phyloP scores from a whole-genome alignment of 2,113 vertebrate species.

The Sturnus vulgaris region DNA sequence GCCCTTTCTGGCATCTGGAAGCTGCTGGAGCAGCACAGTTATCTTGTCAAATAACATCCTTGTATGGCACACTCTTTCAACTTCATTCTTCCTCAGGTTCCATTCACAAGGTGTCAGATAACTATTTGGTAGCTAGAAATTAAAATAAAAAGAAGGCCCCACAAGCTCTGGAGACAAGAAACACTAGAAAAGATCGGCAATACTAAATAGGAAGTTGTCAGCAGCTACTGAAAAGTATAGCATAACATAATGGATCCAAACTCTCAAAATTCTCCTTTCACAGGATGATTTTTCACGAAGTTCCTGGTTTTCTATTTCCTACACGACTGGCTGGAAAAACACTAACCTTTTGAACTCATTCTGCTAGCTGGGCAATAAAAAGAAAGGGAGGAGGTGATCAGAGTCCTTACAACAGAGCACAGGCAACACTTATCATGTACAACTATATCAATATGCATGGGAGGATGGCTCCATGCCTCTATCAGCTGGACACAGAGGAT shows the following conservation, averaged over 20 bases:
- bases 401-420: background rate
- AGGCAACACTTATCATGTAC: background rate
- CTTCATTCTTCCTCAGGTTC: background rate
- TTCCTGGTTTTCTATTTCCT: background rate
- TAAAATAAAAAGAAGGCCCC: background rate
- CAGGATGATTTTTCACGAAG: background rate
- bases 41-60: background rate
- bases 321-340: background rate
- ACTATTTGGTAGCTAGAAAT: background rate
- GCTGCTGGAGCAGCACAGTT: background rate
- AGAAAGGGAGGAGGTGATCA: background rate
- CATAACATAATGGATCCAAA: background rate
- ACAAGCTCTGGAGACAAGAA: background rate
- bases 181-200: background rate
- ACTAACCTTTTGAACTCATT: slow-evolving; percentile 9
- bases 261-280: background rate
- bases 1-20: background rate
- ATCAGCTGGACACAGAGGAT: background rate
- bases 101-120: slow-evolving; percentile 3
- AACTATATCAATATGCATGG: background rate
- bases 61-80: background rate
- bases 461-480: background rate
- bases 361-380: background rate
- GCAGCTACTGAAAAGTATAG: background rate
- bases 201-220: background rate